Conservation (phyloP, 2,797 vertebrate genomes). For the Phrynocephalus vlangalii region DNA sequence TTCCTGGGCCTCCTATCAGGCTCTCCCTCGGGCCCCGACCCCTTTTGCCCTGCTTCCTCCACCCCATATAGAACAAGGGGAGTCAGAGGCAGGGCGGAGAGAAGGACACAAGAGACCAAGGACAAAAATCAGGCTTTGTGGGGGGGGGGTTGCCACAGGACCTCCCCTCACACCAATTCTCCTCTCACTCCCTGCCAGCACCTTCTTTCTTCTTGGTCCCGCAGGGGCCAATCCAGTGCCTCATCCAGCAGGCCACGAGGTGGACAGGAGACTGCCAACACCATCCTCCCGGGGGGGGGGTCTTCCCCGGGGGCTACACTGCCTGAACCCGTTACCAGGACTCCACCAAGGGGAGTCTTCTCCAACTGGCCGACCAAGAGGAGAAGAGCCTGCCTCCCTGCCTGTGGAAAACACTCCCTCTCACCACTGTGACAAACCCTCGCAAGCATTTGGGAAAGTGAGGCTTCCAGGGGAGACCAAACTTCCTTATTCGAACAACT, state of each 20-base stretch:
- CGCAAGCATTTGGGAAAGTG: not conserved
- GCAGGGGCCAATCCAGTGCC: not conserved
- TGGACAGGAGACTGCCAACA: not conserved
- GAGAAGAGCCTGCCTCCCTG: too few relatives aligned
- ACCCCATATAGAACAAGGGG: too few relatives aligned
- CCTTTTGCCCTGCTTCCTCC: too few relatives aligned
- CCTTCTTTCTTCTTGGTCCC: not conserved
- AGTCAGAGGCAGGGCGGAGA: too few relatives aligned
- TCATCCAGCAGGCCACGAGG: not conserved
- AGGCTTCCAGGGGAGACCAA: not conserved
- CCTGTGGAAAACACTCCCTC: not conserved
- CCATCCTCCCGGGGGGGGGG: too few relatives aligned
- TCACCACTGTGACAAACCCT: not conserved
- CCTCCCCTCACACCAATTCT: rapidly evolving
- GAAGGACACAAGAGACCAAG: not conserved
- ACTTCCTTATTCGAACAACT: too few relatives aligned
- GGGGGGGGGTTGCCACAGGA: not conserved
- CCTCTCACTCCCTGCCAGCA: not conserved
- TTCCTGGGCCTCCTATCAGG: not conserved
- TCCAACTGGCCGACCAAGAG: too few relatives aligned
- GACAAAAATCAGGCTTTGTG: not conserved
- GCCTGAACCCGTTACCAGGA: too few relatives aligned
- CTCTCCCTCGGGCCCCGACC: too few relatives aligned
- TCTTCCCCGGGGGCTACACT: too few relatives aligned
- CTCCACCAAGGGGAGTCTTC: too few relatives aligned